phyloP scores from a whole-genome alignment of 2,888 invertebrate genomes.

The Drosophila melanosoma region DNA sequence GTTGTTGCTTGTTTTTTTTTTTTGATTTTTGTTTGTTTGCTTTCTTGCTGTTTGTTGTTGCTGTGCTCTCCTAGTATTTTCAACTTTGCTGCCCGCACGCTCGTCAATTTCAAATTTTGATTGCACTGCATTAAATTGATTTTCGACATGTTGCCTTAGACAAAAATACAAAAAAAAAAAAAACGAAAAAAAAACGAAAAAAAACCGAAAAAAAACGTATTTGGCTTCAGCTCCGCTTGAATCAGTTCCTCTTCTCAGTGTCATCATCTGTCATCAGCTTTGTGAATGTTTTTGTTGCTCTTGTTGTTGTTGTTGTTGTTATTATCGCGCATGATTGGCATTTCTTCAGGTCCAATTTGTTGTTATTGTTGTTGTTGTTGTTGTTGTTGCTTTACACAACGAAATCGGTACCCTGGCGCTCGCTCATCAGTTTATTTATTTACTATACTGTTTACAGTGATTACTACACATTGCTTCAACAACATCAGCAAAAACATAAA shows the following conservation, averaged over 20 bases:
- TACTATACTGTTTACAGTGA: constrained; percentile 67
- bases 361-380: constrained; percentile 9
- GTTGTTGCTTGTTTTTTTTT: constrained; percentile 25
- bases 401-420: constrained; percentile 21
- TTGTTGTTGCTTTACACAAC: constrained; percentile 20
- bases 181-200: neutral
- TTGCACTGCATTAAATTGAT: constrained; percentile 79
- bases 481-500: constrained; percentile 19
- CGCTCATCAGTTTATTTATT: constrained; percentile 71
- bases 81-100: constrained; percentile 50
- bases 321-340: constrained; percentile 80
- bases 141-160: constrained; percentile 62
- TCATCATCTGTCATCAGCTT: constrained; percentile 34
- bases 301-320: constrained; percentile 58
- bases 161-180: neutral
- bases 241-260: constrained; percentile 29
- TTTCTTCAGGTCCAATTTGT: constrained; percentile 55
- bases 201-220: constrained; percentile 1
- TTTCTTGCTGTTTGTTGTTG: constrained; percentile 30
- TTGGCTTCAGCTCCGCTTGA: constrained; percentile 37
- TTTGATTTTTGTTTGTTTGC: constrained; percentile 21
- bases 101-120: constrained; percentile 73
- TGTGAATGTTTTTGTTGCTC: constrained; percentile 17
- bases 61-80: constrained; percentile 49
- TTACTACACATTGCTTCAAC: constrained; percentile 68